These are phyloP conservation scores for Lordiphosa andalusiaca DNA, from an alignment of 2,888 invertebrate species.

Conservation along the genomic window DNA sequence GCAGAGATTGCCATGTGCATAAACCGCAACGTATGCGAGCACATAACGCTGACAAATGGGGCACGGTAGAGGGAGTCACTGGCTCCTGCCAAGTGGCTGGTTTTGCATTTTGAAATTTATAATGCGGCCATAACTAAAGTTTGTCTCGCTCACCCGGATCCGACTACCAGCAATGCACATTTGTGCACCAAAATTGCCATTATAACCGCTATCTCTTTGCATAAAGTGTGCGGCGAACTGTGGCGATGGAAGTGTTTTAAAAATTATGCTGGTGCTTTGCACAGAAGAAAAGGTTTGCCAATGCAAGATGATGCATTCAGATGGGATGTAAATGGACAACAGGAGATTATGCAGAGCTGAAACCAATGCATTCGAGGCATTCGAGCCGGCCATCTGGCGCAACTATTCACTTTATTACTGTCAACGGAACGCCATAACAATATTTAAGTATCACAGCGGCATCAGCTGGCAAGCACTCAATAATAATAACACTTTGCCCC, in stretches of 20 bases:
- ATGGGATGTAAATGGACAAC: background rate
- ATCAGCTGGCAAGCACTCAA: slow-evolving; percentile 31
- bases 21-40: slow-evolving; percentile 66
- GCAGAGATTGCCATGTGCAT: slow-evolving; percentile 66
- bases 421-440: slow-evolving; percentile 12
- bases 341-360: background rate
- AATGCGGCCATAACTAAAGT: slow-evolving; percentile 64
- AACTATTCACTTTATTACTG: no score
- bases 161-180: slow-evolving; percentile 30
- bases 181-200: slow-evolving; percentile 57
- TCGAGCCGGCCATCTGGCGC: no score
- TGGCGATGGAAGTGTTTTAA: slow-evolving; percentile 38
- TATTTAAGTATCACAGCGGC: background rate
- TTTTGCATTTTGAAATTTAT: slow-evolving; percentile 70
- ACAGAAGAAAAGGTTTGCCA: background rate
- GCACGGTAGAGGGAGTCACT: slow-evolving; percentile 40
- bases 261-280: slow-evolving; percentile 23
- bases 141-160: slow-evolving; percentile 6
- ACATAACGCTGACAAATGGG: slow-evolving; percentile 70
- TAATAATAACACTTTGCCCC: slow-evolving; percentile 29
- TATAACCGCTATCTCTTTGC: slow-evolving; percentile 38
- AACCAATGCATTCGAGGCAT: no score
- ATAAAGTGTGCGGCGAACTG: slow-evolving; percentile 50
- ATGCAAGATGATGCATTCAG: no score
- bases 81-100: slow-evolving; percentile 41